phyloP scores from a whole-genome alignment of 2,888 invertebrate species.

The Oligia strigilis region DNA sequence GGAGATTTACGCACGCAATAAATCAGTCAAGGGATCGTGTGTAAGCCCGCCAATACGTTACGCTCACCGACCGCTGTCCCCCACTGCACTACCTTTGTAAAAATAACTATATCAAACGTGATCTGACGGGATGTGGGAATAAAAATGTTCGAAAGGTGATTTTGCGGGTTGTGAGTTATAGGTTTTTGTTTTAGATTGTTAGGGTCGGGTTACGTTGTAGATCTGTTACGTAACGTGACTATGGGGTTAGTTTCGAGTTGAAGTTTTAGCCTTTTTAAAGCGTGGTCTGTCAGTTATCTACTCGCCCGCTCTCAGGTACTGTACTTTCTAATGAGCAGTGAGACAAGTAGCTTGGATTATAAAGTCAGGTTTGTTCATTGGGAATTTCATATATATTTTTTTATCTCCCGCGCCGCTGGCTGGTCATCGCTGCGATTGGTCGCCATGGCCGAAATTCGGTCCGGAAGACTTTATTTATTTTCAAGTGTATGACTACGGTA shows the following conservation, averaged over 20 bases:
- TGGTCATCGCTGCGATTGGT: background rate
- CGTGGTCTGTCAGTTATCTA: background rate
- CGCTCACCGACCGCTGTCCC: slow-evolving; percentile 79
- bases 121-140: slow-evolving; percentile 67
- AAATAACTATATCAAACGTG: slow-evolving; percentile 72
- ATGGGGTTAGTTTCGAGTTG: background rate
- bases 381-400: too few species aligned
- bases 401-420: background rate
- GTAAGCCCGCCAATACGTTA: slow-evolving; percentile 88
- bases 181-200: slow-evolving; percentile 58
- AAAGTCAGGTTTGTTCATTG: background rate
- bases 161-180: slow-evolving; percentile 66
- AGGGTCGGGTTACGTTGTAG: slow-evolving; percentile 36
- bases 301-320: background rate
- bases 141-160: slow-evolving; percentile 70
- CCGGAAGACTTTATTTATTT: background rate
- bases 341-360: background rate
- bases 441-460: background rate
- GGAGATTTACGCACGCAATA: slow-evolving; percentile 88
- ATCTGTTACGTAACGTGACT: slow-evolving; percentile 41
- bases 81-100: slow-evolving; percentile 73
- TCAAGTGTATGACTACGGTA: background rate
- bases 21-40: slow-evolving; percentile 87
- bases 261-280: background rate
- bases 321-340: background rate